Conservation (phyloP, 2,797 vertebrate species). For the Acanthurus tractus region DNA sequence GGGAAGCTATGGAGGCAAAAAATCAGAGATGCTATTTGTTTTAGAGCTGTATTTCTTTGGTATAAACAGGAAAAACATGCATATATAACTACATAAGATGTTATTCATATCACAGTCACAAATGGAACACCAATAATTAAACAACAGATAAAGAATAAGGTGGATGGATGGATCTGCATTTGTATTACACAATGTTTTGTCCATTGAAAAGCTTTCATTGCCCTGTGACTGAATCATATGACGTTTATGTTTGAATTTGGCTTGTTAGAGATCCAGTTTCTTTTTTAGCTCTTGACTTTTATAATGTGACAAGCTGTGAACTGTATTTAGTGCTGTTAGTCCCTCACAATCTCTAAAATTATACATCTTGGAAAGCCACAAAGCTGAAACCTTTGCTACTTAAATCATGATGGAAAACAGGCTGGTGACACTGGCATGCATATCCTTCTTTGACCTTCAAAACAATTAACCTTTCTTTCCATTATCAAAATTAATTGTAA, state of each 20-base stretch:
- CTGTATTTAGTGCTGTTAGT: slow-evolving; percentile 18
- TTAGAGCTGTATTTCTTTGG: neutral
- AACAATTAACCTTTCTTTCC: slow-evolving; percentile 75
- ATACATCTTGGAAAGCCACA: slow-evolving; percentile 25
- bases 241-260: slow-evolving; percentile 1
- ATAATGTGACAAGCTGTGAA: slow-evolving; percentile 31
- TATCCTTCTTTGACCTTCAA: slow-evolving; percentile 75
- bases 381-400: slow-evolving; percentile 19
- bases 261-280: slow-evolving; percentile 10
- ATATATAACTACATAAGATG: neutral
- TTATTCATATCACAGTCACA: neutral
- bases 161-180: neutral
- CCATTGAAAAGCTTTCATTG: neutral
- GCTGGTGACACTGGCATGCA: slow-evolving; percentile 26
- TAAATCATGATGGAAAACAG: slow-evolving; percentile 29
- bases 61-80: neutral
- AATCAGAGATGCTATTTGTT: slow-evolving; percentile 3
- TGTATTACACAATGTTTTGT: neutral
- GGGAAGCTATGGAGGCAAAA: neutral
- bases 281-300: slow-evolving; percentile 37
- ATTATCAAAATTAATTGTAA: slow-evolving; percentile 79
- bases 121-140: neutral
- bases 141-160: neutral
- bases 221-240: neutral
- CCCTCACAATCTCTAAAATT: slow-evolving; percentile 10